These are phyloP conservation scores for Parauchenoglanis punctatus DNA, from an alignment of 2,797 vertebrate species.

Conservation along the genomic window DNA sequence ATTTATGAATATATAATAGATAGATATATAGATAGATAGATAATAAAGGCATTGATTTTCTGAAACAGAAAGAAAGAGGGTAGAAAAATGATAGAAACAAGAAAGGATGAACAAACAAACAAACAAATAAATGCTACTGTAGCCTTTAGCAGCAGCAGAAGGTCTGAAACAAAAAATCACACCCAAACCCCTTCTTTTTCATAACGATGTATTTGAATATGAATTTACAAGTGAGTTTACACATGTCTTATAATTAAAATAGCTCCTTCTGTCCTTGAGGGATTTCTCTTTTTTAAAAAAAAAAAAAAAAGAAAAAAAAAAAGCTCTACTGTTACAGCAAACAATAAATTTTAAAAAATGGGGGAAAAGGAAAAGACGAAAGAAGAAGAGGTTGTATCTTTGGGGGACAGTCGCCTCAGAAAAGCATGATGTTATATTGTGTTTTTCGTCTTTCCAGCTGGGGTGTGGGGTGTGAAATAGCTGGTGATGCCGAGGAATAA, in stretches of 20 bases:
- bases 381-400: background rate
- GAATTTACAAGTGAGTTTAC: background rate
- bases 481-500: background rate
- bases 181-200: background rate
- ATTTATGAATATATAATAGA: background rate
- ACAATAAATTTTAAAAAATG: background rate
- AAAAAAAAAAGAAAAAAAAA: background rate
- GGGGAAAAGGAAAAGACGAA: background rate
- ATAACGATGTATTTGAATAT: background rate
- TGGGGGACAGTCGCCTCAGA: background rate
- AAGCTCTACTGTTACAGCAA: background rate
- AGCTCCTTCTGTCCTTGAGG: background rate
- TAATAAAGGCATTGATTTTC: background rate
- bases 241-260: background rate
- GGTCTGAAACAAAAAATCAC: background rate
- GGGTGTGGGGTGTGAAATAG: background rate
- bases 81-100: background rate
- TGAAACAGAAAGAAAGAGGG: background rate
- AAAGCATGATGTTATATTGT: background rate
- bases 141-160: background rate
- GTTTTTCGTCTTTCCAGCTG: slow-evolving; percentile 42
- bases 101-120: background rate
- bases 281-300: background rate
- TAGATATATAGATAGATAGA: background rate
- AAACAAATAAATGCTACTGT: background rate